phyloP scores from a whole-genome alignment of 2,888 invertebrate genomes.

The Lithophane socia region DNA sequence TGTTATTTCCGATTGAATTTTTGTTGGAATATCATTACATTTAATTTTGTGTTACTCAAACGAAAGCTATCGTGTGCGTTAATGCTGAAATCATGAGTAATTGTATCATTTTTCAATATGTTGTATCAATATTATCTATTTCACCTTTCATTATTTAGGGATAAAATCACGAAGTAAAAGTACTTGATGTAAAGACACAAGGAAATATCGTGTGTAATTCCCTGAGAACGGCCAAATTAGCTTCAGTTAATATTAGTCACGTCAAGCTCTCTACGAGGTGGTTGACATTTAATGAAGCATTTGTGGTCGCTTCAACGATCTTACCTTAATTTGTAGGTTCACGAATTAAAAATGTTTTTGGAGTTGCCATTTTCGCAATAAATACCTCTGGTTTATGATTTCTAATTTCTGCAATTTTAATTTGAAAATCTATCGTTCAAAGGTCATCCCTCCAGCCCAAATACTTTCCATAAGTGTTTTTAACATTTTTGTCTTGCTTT shows the following conservation, averaged over 20 bases:
- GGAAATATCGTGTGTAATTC: slow-evolving; percentile 20
- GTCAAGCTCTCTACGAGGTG: slow-evolving; percentile 21
- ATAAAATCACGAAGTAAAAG: not conserved
- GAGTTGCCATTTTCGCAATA: not conserved
- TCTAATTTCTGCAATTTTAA: not conserved
- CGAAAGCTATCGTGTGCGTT: not conserved
- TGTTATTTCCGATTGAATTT: too few relatives aligned
- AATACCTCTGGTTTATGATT: not conserved
- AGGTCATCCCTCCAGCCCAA: not conserved
- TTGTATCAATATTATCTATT: not conserved
- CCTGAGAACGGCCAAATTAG: slow-evolving; percentile 18
- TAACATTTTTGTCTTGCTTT: not conserved
- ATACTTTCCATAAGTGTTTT: not conserved
- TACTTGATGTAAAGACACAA: slow-evolving; percentile 12
- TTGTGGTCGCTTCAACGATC: not conserved
- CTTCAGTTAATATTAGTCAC: slow-evolving; percentile 15
- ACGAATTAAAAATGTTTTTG: not conserved
- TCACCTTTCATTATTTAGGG: not conserved
- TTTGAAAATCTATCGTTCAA: not conserved
- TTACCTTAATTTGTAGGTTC: not conserved
- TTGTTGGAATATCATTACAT: too few relatives aligned
- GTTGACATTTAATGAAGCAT: slow-evolving; percentile 31
- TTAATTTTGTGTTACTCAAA: not conserved
- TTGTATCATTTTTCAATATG: not conserved
- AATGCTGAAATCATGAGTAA: not conserved